These are phyloP conservation scores for Tamias sibiricus DNA, from an alignment of 2,113 vertebrate genomes.

Conservation along the genomic window DNA sequence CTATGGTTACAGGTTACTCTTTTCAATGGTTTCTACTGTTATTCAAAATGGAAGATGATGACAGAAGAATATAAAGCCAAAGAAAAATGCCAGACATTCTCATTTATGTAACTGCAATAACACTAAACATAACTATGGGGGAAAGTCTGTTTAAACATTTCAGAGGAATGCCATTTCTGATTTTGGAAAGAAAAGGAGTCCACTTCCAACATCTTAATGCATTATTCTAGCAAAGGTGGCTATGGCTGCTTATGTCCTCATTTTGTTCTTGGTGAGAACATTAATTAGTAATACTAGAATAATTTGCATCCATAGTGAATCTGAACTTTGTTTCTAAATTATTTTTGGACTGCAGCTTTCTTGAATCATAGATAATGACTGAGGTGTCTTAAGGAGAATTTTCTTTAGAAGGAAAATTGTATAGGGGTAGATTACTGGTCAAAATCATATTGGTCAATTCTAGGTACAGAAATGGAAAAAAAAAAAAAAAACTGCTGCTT, in stretches of 20 bases:
- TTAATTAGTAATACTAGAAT: not conserved
- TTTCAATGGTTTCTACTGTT: not conserved
- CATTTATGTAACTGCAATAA: not conserved
- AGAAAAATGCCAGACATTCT: not conserved
- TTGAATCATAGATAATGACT: not conserved
- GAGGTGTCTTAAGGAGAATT: not conserved
- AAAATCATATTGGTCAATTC: not conserved
- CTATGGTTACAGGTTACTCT: not conserved
- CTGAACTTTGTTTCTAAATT: not conserved
- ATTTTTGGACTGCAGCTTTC: not conserved
- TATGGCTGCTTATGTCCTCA: not conserved
- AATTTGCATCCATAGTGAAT: constrained; percentile 32
- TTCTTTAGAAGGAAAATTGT: not conserved
- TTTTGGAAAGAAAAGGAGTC: not conserved
- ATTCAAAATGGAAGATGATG: not conserved
- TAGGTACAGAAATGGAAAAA: not conserved
- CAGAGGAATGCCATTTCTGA: not conserved
- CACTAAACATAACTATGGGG: no score
- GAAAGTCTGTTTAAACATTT: not conserved
- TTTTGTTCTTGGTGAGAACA: constrained; percentile 7
- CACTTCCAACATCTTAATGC: not conserved
- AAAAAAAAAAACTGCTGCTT: not conserved
- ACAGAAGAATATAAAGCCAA: not conserved
- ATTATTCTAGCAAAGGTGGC: not conserved
- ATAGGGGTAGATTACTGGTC: not conserved